Base-by-base conservation (phyloP, 2,113 vertebrate species). In the Pungitius pungitius region DNA sequence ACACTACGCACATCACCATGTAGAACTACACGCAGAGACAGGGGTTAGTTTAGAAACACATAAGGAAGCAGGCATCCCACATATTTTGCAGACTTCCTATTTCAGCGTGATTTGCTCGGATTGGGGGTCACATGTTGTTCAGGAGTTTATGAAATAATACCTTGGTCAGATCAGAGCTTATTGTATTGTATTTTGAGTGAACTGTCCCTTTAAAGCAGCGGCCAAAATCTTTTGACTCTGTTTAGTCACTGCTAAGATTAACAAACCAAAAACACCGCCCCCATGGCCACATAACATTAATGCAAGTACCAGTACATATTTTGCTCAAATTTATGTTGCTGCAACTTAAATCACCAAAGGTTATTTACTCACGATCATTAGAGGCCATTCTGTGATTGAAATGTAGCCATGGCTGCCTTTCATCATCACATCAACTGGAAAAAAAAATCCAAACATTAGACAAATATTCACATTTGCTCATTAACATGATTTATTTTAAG, bases 1-100 rank as follows among this genome's bases (percentile, higher is more conserved):
- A 96, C 66, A 95, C 86, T 8, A 95, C 72, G 75, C 96, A 96
- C 96, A 96, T 96, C 78, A 95, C 94, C 95, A 96, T 96, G 87
- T 96, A 96, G 88, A 96, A 96, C 95, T 95, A 58, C 39, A 77
- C 47, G 85, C 63, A 71, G 17, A 73, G 6, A 64, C 47, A 58
- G 11, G 14, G 55, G 42, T 84, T 71, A 76, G 62, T 35, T 14
- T 26, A 30, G 14, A 57, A 64, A 75, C 64, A 60, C 49, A 75
- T 33, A 14, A 72, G 66, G 65, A 63, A 77, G 64, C 60, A 72
- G 33, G 59, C 18, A n/a, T 73, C 37, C 24, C 64, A 59, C 78
- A 60, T 56, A 27, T n/a, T 33, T 52, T 37, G 5, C 12, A 8
- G 26, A 30, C 27, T 47, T 17, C 8, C 62, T 39, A 26, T 62